These are phyloP conservation scores for Periophthalmus modestus DNA, from an alignment of 2,113 vertebrate species.

Conservation along the genomic window DNA sequence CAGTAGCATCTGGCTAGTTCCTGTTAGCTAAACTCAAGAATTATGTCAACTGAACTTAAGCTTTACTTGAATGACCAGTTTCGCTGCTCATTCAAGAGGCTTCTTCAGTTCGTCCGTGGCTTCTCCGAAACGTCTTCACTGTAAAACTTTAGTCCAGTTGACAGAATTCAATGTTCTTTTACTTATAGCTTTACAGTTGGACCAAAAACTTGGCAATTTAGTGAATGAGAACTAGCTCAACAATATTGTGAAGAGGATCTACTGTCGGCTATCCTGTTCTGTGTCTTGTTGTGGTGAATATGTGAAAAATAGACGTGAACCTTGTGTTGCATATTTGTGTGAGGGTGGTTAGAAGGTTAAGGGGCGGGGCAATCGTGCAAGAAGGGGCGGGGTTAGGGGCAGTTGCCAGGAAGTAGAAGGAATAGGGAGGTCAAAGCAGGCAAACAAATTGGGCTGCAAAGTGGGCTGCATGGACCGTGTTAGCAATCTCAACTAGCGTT, in stretches of 20 bases:
- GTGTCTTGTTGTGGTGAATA: neutral
- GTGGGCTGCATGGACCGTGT: conserved; percentile 38
- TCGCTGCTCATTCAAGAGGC: too few species aligned
- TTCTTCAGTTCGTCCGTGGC: too few species aligned
- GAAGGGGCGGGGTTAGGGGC: conserved; percentile 46
- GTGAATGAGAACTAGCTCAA: too few species aligned
- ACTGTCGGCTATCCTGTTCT: neutral
- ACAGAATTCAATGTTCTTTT: too few species aligned
- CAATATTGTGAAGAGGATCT: neutral
- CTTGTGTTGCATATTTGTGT: neutral
- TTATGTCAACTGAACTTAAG: too few species aligned
- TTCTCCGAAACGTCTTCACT: too few species aligned
- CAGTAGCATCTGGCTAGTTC: too few species aligned
- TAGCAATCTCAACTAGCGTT: conserved; percentile 7
- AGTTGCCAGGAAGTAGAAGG: conserved; percentile 38
- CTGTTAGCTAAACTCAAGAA: neutral
- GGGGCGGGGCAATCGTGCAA: conserved; percentile 14
- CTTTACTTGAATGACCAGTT: too few species aligned
- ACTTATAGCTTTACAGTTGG: too few species aligned
- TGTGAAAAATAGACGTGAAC: neutral
- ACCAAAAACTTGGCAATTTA: too few species aligned
- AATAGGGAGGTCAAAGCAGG: conserved; percentile 49
- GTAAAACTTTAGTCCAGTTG: too few species aligned
- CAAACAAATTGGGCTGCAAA: conserved; percentile 12
- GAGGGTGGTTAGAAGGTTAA: conserved; percentile 25